Evolutionary conservation across 64 coral and sea anemone genomes (phyloP).

Genomic region (Montipora sp.): DNA sequence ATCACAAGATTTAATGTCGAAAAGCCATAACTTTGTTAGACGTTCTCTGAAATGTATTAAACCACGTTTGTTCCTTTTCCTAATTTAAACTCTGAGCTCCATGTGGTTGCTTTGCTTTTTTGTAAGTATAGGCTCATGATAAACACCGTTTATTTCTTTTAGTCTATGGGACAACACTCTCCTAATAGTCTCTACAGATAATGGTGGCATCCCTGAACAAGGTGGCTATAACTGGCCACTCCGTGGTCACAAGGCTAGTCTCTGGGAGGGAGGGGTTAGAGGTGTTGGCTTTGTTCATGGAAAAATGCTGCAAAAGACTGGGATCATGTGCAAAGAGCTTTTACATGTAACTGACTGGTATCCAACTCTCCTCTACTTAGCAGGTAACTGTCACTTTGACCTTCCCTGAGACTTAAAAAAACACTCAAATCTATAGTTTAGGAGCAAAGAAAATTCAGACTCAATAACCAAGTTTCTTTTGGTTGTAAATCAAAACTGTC

Average conservation of each 20-base stretch:
- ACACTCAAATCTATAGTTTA: too few species aligned
- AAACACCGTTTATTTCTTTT: neutral
- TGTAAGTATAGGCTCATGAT: neutral
- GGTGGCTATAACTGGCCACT: constrained; percentile 75
- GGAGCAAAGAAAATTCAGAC: too few species aligned
- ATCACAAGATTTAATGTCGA: too few species aligned
- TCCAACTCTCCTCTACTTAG: constrained; percentile 53
- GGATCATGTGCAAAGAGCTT: constrained; percentile 44
- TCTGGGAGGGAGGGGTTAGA: constrained; percentile 74
- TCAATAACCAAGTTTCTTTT: too few species aligned
- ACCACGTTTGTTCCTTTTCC: too few species aligned
- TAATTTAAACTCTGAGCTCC: too few species aligned
- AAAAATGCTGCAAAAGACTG: constrained; percentile 46
- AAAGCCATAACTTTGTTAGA: too few species aligned
- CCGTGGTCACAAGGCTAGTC: constrained; percentile 56
- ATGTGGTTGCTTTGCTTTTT: too few species aligned
- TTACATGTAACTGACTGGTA: constrained; percentile 75
- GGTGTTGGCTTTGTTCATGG: constrained; percentile 68
- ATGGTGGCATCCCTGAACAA: constrained; percentile 53
- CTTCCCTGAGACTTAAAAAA: neutral
- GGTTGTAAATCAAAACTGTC: too few species aligned
- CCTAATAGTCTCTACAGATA: constrained; percentile 61
- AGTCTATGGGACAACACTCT: constrained; percentile 67
- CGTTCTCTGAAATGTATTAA: too few species aligned
- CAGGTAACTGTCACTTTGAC: constrained; percentile 22